Percentiles rank a stretch among this genome's conserved stretches.
phyloP scores from a whole-genome alignment of 1,140 invertebrate genomes.

The Drosophila orena region DNA sequence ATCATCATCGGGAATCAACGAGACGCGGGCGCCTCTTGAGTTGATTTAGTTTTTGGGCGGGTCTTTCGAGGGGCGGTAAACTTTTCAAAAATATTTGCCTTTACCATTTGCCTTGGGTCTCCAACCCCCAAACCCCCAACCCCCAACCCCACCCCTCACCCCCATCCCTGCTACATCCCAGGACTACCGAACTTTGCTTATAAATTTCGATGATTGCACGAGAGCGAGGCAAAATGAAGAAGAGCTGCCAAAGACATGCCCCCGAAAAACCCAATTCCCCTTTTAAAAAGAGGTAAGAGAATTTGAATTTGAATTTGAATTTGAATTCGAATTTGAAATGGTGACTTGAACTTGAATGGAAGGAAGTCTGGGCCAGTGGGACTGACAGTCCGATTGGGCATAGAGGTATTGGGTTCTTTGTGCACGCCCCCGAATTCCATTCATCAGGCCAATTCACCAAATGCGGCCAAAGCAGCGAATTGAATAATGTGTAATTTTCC shows the following conservation, averaged over 20 bases:
- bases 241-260: conserved; percentile 41
- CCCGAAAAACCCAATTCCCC: neutral
- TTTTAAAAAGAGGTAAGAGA: neutral
- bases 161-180: neutral
- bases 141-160: neutral
- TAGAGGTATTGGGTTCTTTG: conserved; percentile 5
- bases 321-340: conserved; percentile 34
- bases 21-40: conserved; percentile 46
- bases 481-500: neutral
- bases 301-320: conserved; percentile 37
- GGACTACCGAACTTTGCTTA: conserved; percentile 64
- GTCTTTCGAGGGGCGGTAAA: conserved; percentile 5
- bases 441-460: conserved; percentile 9
- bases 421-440: conserved; percentile 15
- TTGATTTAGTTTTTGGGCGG: conserved; percentile 68
- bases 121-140: neutral
- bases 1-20: conserved; percentile 43
- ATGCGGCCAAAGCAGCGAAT: neutral
- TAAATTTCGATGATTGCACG: conserved; percentile 76
- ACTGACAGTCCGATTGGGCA: conserved; percentile 16
- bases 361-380: conserved; percentile 11
- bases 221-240: conserved; percentile 15
- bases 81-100: conserved; percentile 71
- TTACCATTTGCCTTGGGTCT: conserved; percentile 38
- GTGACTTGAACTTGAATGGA: conserved; percentile 32